Base-by-base conservation (phyloP, 2,113 vertebrate genomes). In the Oncorhynchus kisutch region DNA sequence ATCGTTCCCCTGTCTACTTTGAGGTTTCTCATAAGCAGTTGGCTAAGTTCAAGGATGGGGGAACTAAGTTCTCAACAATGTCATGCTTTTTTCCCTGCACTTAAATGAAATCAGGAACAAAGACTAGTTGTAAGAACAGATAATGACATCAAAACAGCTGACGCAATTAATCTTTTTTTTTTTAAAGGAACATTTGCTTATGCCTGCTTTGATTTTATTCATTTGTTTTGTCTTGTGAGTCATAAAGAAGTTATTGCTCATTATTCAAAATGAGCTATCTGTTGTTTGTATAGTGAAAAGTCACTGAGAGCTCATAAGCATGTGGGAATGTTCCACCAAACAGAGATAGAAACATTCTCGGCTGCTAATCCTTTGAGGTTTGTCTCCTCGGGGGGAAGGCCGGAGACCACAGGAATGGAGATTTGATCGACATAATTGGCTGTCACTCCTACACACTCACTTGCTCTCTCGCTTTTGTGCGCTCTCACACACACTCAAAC, bases 301-400 rank as follows among this genome's bases (percentile, higher is more conserved):
- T 54, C 77, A n/a, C 51, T 27, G 2, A 74, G 72, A 73, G 77
- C 76, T 75, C 82, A 75, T 85, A 78, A 84, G 79, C 31, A 22
- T 5, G 34, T 57, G 1, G 76, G 67, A 65, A 84, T 54, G 70
- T 49, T 73, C 1, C 49, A 5, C 12, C 25, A 29, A 20, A 11
- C 70, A 75, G 73, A 83, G 70, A 85, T 75, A 78, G 81, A 80
- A 85, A 84, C 77, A 77, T 83, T 78, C 45, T 57, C 64, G 74
- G 69, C 49, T 7, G 20, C 70, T 72, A 79, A 84, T 86, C 70
- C 73, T 48, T 70, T 71, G 67, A 29, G 14, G 73, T 78, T 64
- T 11, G 39, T 62, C 18, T 11, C 73, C 57, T 80, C 4, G 5
- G 54, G 45, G 75, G 5, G 57, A 72, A 65, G 75, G 70, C 82